Percentiles rank a stretch among this genome's conserved stretches.
Evolutionary conservation across 2,888 invertebrate species (phyloP).

Genomic region (Pseudeuparius sepicola): DNA sequence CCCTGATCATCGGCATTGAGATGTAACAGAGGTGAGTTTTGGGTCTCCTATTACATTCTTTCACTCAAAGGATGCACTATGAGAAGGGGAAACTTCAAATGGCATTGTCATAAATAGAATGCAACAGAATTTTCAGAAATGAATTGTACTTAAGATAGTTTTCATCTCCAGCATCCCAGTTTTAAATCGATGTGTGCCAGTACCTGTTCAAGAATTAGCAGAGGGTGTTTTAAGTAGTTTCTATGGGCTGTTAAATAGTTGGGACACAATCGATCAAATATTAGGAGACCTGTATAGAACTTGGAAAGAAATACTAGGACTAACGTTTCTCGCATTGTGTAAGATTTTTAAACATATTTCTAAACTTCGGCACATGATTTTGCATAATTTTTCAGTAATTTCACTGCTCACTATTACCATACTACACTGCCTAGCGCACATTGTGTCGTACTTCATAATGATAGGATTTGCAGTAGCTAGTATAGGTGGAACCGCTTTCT

Average conservation of each 20-base stretch:
- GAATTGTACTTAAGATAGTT: too few relatives aligned
- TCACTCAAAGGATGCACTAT: not conserved
- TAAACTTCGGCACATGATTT: slow-evolving; percentile 5
- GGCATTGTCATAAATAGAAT: too few relatives aligned
- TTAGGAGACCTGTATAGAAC: slow-evolving; percentile 79
- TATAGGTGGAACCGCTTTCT: slow-evolving; percentile 63
- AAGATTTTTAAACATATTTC: slow-evolving; percentile 31
- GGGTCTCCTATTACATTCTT: not conserved
- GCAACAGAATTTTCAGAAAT: too few relatives aligned
- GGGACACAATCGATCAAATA: slow-evolving; percentile 83
- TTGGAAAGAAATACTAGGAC: slow-evolving; percentile 75
- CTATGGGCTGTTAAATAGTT: slow-evolving; percentile 74
- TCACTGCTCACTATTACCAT: slow-evolving; percentile 75
- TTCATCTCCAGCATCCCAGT: slow-evolving; percentile 53
- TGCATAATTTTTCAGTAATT: slow-evolving; percentile 50
- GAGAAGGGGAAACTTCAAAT: slow-evolving; percentile 5
- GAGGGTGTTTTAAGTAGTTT: slow-evolving; percentile 57
- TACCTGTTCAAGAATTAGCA: slow-evolving; percentile 54
- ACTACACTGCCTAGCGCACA: slow-evolving; percentile 70
- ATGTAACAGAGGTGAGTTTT: too few relatives aligned
- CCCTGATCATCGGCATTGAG: too few relatives aligned
- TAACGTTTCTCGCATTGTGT: slow-evolving; percentile 76
- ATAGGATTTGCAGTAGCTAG: slow-evolving; percentile 65
- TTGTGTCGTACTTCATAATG: slow-evolving; percentile 85
- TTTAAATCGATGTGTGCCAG: slow-evolving; percentile 81